Conservation (phyloP, 2,888 invertebrate species). For the Shargacucullia verbasci region DNA sequence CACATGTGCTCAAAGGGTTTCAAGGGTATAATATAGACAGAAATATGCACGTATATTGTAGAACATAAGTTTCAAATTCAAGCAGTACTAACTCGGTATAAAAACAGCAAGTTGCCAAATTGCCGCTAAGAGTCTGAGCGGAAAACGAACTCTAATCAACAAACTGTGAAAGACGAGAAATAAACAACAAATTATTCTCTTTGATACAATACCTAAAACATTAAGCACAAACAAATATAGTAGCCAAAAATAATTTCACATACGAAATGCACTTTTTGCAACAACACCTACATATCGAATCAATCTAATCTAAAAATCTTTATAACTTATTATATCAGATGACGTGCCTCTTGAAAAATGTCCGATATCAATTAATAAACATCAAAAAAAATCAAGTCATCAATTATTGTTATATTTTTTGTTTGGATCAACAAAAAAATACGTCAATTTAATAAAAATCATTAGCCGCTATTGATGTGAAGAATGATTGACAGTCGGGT, state of each 20-base stretch:
- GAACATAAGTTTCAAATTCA: too few relatives aligned
- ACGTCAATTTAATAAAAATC: slow-evolving; percentile 68
- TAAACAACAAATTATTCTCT: too few relatives aligned
- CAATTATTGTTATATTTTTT: slow-evolving; percentile 62
- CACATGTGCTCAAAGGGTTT: too few relatives aligned
- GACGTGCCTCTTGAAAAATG: slow-evolving; percentile 43
- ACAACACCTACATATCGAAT: slow-evolving; percentile 4
- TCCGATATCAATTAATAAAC: slow-evolving; percentile 57
- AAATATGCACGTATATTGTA: too few relatives aligned
- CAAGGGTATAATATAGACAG: too few relatives aligned
- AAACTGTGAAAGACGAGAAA: too few relatives aligned
- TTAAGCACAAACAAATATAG: background rate
- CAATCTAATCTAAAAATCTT: slow-evolving; percentile 35
- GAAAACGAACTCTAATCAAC: too few relatives aligned
- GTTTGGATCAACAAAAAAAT: slow-evolving; percentile 53
- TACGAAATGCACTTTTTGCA: slow-evolving; percentile 38
- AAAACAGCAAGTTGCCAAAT: too few relatives aligned
- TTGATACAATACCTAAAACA: too few relatives aligned
- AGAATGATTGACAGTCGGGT: slow-evolving; percentile 66
- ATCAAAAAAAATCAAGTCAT: slow-evolving; percentile 55
- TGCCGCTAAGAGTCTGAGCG: too few relatives aligned
- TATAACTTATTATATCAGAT: slow-evolving; percentile 26
- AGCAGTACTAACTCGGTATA: too few relatives aligned
- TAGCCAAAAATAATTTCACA: background rate
- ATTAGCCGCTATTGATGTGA: slow-evolving; percentile 67